Conservation (phyloP, 1,140 invertebrate genomes). For the Dinothrombium tinctorium region DNA sequence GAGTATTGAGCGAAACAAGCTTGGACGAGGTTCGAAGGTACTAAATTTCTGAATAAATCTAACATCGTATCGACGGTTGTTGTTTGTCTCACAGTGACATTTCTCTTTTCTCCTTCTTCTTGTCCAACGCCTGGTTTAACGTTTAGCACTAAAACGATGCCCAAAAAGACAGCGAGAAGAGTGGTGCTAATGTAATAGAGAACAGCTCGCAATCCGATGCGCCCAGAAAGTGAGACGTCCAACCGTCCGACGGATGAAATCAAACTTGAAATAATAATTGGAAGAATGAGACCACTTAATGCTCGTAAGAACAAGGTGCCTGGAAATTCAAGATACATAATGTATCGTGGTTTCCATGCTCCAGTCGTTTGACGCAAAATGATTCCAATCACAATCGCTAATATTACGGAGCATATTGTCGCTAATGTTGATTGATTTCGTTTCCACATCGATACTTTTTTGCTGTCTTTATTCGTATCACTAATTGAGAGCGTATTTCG, state of each 20-base stretch:
- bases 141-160: slow-evolving; percentile 56
- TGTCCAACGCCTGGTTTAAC: slow-evolving; percentile 81
- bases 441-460: no score
- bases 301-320: slow-evolving; percentile 67
- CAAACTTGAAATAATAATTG: slow-evolving; percentile 61
- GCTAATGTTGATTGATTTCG: no score
- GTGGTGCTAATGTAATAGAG: slow-evolving; percentile 78
- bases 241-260: slow-evolving; percentile 60
- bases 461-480: no score
- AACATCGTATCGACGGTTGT: slow-evolving; percentile 71
- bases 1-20: slow-evolving; percentile 40
- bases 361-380: slow-evolving; percentile 3
- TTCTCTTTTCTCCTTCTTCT: no score
- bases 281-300: slow-evolving; percentile 68
- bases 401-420: no score
- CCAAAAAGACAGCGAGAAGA: slow-evolving; percentile 56
- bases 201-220: slow-evolving; percentile 46
- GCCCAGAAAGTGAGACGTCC: slow-evolving; percentile 38
- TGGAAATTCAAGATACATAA: slow-evolving; percentile 51
- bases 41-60: slow-evolving; percentile 79
- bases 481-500: no score
- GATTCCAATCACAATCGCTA: slow-evolving; percentile 5
- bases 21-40: slow-evolving; percentile 69
- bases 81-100: no score
- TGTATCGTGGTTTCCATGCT: slow-evolving; percentile 22